These are phyloP conservation scores for Drosophila picticornis DNA, from an alignment of 2,888 invertebrate species.

Conservation along the genomic window DNA sequence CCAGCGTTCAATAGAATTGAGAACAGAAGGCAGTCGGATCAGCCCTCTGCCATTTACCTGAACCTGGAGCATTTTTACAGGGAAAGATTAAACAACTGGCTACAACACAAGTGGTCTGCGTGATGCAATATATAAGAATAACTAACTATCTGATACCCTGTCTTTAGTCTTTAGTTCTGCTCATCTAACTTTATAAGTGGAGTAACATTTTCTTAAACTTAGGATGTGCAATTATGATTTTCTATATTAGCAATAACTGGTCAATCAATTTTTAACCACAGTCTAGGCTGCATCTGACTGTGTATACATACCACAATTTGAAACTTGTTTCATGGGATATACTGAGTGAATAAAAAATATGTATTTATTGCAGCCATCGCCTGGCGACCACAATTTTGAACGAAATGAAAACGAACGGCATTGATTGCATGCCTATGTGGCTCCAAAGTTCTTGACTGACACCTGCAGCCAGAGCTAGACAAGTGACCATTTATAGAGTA, in stretches of 20 bases:
- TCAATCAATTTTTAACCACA: background rate
- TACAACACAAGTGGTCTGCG: slow-evolving; percentile 35
- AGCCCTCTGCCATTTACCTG: slow-evolving; percentile 44
- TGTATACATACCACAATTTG: background rate
- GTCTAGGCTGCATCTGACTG: background rate
- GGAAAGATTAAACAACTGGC: slow-evolving; percentile 64
- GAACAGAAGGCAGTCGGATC: slow-evolving; percentile 24
- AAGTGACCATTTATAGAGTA: slow-evolving; percentile 77
- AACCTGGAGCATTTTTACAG: slow-evolving; percentile 52
- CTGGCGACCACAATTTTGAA: slow-evolving; percentile 58
- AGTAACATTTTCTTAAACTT: background rate
- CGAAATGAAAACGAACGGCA: slow-evolving; percentile 81
- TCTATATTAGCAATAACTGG: background rate
- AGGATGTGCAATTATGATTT: background rate
- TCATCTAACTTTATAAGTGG: background rate
- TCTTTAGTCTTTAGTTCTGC: background rate
- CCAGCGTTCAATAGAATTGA: slow-evolving; percentile 68
- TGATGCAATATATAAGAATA: slow-evolving; percentile 11
- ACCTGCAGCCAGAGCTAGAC: slow-evolving; percentile 68
- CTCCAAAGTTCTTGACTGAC: slow-evolving; percentile 83
- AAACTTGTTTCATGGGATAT: slow-evolving; percentile 1
- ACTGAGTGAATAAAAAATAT: slow-evolving; percentile 38
- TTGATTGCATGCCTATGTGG: slow-evolving; percentile 83
- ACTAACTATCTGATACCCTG: slow-evolving; percentile 34
- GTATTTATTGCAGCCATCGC: slow-evolving; percentile 53